Base-by-base conservation (phyloP, 1,140 invertebrate genomes). In the Pseudomyrmex gracilis region DNA sequence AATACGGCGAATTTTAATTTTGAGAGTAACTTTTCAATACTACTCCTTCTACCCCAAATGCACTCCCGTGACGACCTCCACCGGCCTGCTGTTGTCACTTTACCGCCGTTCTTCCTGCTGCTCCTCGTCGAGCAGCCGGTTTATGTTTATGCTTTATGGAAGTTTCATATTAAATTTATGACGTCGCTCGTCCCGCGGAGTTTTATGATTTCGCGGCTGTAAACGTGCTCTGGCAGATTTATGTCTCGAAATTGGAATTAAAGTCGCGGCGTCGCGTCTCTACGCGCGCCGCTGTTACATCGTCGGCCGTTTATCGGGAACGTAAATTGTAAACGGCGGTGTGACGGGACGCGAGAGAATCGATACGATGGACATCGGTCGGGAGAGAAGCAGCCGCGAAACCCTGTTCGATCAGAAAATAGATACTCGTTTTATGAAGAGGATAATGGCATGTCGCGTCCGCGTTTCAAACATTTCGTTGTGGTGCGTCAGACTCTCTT, bases 151-250 rank as follows among this genome's bases (percentile, higher is more conserved):
- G 83, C 82, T 91, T 90, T 90, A 91, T 91, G 87, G 88, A 91
- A 92, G 86, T 92, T 92, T 90, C 87, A 84, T 90, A 92, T 90
- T 92, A 92, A 92, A 92, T 92, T 92, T 92, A 92, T 82, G 88
- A 88, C 60, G 84, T 66, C 51, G 76, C 85, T 68, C 80, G 76
- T 84, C 53, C 77, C 49, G 64, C 76, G 63, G 82, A 90, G 73
- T 91, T 92, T 92, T 92, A 92, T 90, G 90, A 92, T 92, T 89
- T 85, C 82, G 83, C 64, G 83, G 83, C 73, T 90, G 85, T 89
- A 91, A 90, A 91, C 86, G 34, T 34, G 83, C 74, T 71, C 57
- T 63, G 60, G 61, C 78, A 86, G 90, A 92, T 91, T 91, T 92
- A 90, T 88, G 87, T 70, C 58, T 34, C 45, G 73, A 80, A 90